Evolutionary conservation across 1,140 invertebrate genomes (phyloP).

Genomic region (Macrotrachela quadricornifera): DNA sequence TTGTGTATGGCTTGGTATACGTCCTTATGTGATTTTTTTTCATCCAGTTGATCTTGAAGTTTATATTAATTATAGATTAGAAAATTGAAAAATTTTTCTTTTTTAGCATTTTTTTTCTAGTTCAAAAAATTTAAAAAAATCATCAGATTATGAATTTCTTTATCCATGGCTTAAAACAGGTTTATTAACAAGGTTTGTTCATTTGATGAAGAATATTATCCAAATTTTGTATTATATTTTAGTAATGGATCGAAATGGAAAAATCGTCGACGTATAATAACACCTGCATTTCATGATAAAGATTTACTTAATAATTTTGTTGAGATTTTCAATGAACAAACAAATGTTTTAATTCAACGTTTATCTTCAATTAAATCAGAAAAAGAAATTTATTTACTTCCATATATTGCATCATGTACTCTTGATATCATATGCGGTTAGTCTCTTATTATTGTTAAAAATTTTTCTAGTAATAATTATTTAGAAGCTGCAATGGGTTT

Average conservation of each 20-base stretch:
- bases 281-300: conserved; percentile 63
- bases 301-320: conserved; percentile 63
- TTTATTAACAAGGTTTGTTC: neutral
- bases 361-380: conserved; percentile 33
- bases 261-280: conserved; percentile 57
- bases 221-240: neutral
- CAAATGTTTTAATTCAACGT: conserved; percentile 41
- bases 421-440: conserved; percentile 67
- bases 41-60: too few species aligned
- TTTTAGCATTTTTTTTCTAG: conserved; percentile 43
- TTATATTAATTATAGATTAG: too few species aligned
- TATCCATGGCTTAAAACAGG: conserved; percentile 16
- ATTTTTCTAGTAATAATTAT: conserved; percentile 15
- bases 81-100: neutral
- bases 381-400: conserved; percentile 50
- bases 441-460: conserved; percentile 14
- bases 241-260: conserved; percentile 56
- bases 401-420: conserved; percentile 53
- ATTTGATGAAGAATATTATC: neutral
- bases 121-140: conserved; percentile 56
- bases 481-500: conserved; percentile 63
- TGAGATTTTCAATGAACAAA: conserved; percentile 55
- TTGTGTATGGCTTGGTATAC: too few species aligned
- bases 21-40: too few species aligned
- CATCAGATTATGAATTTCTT: conserved; percentile 46